Percentiles rank a stretch among this genome's conserved stretches.
Evolutionary conservation across 2,888 invertebrate species (phyloP).

Genomic region (Drosophila meridionalis): DNA sequence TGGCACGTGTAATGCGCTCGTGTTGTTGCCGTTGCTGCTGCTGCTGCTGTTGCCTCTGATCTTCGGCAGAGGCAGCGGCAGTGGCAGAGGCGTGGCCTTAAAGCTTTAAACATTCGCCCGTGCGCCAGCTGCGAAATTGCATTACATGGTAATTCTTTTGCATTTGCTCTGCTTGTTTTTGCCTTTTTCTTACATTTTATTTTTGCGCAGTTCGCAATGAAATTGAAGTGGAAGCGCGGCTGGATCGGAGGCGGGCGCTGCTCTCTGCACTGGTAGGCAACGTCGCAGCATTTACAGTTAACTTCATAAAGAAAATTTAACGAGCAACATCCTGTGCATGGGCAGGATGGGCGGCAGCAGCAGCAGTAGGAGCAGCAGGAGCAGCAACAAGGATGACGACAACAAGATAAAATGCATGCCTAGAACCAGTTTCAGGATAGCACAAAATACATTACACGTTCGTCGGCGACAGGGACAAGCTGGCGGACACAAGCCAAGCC

Average conservation of each 20-base stretch:
- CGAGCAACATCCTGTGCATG: conserved; percentile 77
- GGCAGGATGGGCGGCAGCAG: conserved; percentile 20
- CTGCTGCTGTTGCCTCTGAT: conserved; percentile 28
- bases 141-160: conserved; percentile 66
- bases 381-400: conserved; percentile 69
- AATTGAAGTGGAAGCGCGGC: conserved; percentile 63
- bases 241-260: conserved; percentile 1
- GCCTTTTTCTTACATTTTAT: conserved; percentile 43
- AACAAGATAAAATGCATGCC: conserved; percentile 77
- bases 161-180: conserved; percentile 19
- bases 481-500: conserved; percentile 31
- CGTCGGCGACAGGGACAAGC: conserved; percentile 38
- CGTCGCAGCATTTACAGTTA: conserved; percentile 78
- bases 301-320: conserved; percentile 79
- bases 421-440: conserved; percentile 52
- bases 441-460: conserved; percentile 69
- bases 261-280: conserved; percentile 31
- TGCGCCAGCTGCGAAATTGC: conserved; percentile 70
- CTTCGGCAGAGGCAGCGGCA: conserved; percentile 23
- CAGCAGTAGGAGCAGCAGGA: neutral
- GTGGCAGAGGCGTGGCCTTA: conserved; percentile 39
- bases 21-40: conserved; percentile 12
- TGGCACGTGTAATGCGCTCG: conserved; percentile 62
- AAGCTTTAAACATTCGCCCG: conserved; percentile 54
- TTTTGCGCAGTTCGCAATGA: conserved; percentile 58